These are phyloP conservation scores for Lampris megalopsis DNA, from an alignment of 2,113 vertebrate species.

Conservation along the genomic window DNA sequence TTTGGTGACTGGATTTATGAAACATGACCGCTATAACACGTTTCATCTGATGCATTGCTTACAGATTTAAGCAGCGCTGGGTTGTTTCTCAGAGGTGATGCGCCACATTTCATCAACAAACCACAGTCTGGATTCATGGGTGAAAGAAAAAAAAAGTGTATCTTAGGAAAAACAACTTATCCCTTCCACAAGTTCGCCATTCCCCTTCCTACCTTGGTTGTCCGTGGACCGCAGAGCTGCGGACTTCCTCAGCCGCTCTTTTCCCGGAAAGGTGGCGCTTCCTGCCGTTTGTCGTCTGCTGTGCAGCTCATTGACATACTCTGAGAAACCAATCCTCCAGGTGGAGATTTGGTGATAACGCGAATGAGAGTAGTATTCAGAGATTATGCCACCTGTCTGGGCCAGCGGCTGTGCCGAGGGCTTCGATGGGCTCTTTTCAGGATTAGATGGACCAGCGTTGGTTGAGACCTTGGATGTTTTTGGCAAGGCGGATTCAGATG, in stretches of 20 bases:
- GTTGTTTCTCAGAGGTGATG: not conserved
- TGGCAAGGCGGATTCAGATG: slow-evolving; percentile 78
- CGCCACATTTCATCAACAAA: not conserved
- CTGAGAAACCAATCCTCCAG: slow-evolving; percentile 93
- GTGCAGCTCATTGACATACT: slow-evolving; percentile 93
- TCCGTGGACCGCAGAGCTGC: slow-evolving; percentile 68
- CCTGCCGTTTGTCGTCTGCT: slow-evolving; percentile 79
- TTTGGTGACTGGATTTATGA: too few relatives aligned
- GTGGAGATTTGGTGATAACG: slow-evolving; percentile 97
- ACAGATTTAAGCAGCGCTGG: not conserved
- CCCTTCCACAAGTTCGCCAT: not conserved
- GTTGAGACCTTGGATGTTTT: slow-evolving; percentile 9
- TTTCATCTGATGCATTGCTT: not conserved
- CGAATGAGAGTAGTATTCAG: slow-evolving; percentile 94
- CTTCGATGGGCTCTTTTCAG: slow-evolving; percentile 67
- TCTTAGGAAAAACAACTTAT: too few relatives aligned
- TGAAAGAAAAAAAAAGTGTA: not conserved
- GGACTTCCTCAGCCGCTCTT: slow-evolving; percentile 92
- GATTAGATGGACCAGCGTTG: slow-evolving; percentile 84
- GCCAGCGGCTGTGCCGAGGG: slow-evolving; percentile 80
- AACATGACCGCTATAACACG: too few relatives aligned
- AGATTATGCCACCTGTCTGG: slow-evolving; percentile 87
- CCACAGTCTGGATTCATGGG: not conserved
- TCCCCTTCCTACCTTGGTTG: slow-evolving; percentile 44
- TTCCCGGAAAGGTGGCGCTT: slow-evolving; percentile 87